Conservation (phyloP, 2,797 vertebrate genomes). For the Phataginus tricuspis region DNA sequence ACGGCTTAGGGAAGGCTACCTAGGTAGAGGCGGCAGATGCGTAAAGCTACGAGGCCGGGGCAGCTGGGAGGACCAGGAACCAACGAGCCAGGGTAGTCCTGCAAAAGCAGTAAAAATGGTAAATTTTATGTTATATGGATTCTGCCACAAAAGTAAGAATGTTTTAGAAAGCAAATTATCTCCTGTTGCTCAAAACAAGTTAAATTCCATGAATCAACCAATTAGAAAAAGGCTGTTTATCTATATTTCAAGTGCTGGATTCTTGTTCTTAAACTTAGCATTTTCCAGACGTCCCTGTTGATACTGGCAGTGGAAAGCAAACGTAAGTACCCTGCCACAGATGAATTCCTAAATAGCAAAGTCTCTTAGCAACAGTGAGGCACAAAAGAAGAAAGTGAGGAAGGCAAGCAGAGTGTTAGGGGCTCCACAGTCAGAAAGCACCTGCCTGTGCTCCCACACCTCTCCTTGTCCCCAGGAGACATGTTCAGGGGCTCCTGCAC, state of each 20-base stretch:
- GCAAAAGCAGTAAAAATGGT: neutral
- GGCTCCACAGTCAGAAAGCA: slow-evolving; percentile 46
- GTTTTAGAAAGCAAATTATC: slow-evolving; percentile 36
- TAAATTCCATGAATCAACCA: slow-evolving; percentile 46
- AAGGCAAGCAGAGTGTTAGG: slow-evolving; percentile 61
- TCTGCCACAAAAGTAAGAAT: neutral
- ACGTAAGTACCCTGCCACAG: slow-evolving; percentile 77
- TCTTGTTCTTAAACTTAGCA: slow-evolving; percentile 56
- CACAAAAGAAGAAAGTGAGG: slow-evolving; percentile 76
- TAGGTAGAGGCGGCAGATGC: neutral
- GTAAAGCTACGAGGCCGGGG: neutral
- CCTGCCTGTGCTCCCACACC: slow-evolving; percentile 62
- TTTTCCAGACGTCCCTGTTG: slow-evolving; percentile 61
- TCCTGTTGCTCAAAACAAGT: neutral
- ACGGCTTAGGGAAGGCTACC: neutral
- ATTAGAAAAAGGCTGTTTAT: slow-evolving; percentile 54
- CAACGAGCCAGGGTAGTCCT: neutral
- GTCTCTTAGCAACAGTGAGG: slow-evolving; percentile 81
- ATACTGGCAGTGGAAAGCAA: slow-evolving; percentile 78
- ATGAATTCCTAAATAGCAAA: slow-evolving; percentile 78
- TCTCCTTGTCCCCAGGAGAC: neutral
- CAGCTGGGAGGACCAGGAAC: neutral
- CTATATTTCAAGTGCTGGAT: slow-evolving; percentile 56
- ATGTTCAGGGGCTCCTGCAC: slow-evolving; percentile 74
- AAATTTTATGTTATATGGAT: neutral